Evolutionary conservation across 2,113 vertebrate genomes (phyloP).

Genomic region (Laticauda laticaudata): DNA sequence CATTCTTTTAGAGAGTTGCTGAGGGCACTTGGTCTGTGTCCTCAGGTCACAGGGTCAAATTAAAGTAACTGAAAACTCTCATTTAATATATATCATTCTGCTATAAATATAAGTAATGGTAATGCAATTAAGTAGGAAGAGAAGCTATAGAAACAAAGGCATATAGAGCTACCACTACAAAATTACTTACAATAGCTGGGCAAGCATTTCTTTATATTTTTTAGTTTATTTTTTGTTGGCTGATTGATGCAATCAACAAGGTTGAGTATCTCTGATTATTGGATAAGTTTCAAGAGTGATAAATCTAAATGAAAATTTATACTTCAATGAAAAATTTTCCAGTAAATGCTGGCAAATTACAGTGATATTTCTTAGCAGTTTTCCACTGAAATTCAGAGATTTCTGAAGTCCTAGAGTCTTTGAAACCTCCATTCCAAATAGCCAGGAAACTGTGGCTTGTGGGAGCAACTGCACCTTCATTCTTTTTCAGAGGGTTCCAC

Average conservation of each 20-base stretch:
- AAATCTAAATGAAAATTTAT: background rate
- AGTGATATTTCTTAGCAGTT: background rate
- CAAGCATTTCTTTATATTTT: background rate
- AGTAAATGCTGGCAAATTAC: background rate
- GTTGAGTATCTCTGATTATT: background rate
- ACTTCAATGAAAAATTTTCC: background rate
- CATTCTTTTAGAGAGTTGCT: no score
- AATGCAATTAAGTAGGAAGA: background rate
- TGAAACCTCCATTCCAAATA: background rate
- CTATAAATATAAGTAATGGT: background rate
- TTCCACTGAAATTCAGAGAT: background rate
- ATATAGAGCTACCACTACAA: background rate
- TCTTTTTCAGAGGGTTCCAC: background rate
- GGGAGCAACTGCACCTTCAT: background rate
- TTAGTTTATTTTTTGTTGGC: background rate
- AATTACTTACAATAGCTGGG: background rate
- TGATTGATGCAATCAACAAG: background rate
- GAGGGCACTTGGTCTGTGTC: no score
- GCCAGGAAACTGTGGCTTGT: background rate
- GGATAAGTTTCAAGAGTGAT: background rate
- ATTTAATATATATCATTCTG: background rate
- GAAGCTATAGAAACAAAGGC: background rate
- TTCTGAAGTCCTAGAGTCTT: background rate
- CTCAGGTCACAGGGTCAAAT: background rate
- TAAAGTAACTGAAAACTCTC: background rate